phyloP scores from a whole-genome alignment of 2,797 vertebrate species.

The Lacerta bilineata region DNA sequence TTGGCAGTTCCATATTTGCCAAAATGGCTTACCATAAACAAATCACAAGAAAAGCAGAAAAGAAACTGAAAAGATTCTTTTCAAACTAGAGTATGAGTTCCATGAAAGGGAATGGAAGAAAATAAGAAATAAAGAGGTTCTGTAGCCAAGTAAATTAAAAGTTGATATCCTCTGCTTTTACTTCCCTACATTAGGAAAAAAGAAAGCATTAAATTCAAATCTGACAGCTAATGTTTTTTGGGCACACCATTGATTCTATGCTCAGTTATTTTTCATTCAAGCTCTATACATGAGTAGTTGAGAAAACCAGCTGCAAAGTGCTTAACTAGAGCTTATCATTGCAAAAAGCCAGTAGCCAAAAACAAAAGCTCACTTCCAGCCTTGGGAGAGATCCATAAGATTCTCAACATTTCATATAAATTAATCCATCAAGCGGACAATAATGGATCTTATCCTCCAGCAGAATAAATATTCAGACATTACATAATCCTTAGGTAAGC shows the following conservation, averaged over 20 bases:
- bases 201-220: neutral
- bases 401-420: neutral
- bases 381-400: neutral
- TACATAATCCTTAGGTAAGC: constrained; percentile 12
- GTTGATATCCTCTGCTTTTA: neutral
- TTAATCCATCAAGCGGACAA: neutral
- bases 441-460: neutral
- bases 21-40: neutral
- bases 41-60: neutral
- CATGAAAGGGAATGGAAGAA: neutral
- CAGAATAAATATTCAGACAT: neutral
- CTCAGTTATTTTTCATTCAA: neutral
- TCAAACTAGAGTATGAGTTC: neutral
- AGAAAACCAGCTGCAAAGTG: neutral
- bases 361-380: neutral
- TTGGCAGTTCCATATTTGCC: neutral
- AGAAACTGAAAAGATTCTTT: neutral
- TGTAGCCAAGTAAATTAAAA: neutral
- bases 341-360: neutral
- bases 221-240: constrained; percentile 14
- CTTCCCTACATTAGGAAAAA: neutral
- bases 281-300: neutral
- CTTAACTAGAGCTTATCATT: constrained; percentile 17
- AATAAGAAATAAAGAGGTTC: neutral
- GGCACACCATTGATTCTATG: neutral